phyloP scores from a whole-genome alignment of 1,140 invertebrate genomes.

The Bombus cullumanus region DNA sequence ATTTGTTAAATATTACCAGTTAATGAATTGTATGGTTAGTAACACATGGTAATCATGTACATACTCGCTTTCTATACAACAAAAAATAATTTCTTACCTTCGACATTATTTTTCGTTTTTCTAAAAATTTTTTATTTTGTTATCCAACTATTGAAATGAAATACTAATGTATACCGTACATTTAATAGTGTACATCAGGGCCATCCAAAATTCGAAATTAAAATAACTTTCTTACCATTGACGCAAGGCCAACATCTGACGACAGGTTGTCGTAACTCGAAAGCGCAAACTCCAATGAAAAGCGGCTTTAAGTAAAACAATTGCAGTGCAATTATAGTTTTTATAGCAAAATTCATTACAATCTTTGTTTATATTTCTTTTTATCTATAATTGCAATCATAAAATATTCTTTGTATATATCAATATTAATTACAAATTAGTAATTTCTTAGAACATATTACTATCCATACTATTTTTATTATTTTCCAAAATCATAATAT shows the following conservation, averaged over 20 bases:
- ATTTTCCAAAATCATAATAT: not conserved
- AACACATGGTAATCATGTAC: constrained; percentile 40
- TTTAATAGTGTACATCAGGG: constrained; percentile 44
- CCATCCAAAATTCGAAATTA: constrained; percentile 60
- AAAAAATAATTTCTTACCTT: constrained; percentile 43
- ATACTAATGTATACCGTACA: constrained; percentile 15
- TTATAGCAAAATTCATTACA: not conserved
- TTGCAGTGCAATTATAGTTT: not conserved
- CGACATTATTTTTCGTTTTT: constrained; percentile 22
- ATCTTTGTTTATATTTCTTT: not conserved
- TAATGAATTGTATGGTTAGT: constrained; percentile 22
- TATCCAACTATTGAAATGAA: not conserved
- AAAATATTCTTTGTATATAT: not conserved
- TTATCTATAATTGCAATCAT: not conserved
- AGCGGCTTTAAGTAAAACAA: constrained; percentile 21
- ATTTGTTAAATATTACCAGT: not conserved
- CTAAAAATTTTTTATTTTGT: not conserved
- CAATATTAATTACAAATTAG: not conserved
- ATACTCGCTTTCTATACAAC: not conserved
- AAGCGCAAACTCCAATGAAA: constrained; percentile 32
- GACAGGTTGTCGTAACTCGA: constrained; percentile 47
- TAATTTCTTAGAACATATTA: no score
- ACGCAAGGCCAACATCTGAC: constrained; percentile 41
- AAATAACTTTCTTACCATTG: constrained; percentile 58
- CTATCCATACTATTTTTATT: not conserved